Base-by-base conservation (phyloP, 2,888 invertebrate genomes). In the Cybosia mesomella region DNA sequence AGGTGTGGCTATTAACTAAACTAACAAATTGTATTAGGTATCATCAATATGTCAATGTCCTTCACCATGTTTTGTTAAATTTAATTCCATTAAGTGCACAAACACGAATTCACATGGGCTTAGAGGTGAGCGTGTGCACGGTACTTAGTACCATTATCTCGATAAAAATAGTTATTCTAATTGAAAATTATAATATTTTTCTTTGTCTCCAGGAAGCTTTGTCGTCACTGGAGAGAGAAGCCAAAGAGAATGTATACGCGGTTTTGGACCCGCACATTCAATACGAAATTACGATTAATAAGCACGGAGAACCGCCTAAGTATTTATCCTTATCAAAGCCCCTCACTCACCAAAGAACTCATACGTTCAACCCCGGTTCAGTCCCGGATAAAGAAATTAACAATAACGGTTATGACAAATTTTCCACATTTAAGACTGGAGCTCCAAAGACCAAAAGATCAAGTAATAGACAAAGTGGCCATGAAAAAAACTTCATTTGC, bases 171-270 rank as follows among this genome's bases (percentile, higher is more conserved):
- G 2, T 11, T 8, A 22, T 21, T 36, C 36, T 59, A 9, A 22
- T 39, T 39, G 4, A 18, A 39, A 15, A 34, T 21, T 7, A 22
- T 59, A 32, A 39, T 22, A 18, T 34, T 34, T 65, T 59, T 54
- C 71, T 76, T 82, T 81, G 72, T 84, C 83, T 84, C 2, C 86
- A 95, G 95, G 94, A 93, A 87, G 92, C 93, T 85, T 87, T 93
- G 78, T 85, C 92, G 85, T 91, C 95, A 88, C 88, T 95, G 91
- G 95, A 94, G 89, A 91, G 87, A 91, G 92, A 93, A 94, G 95
- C 95, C 92, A 95, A 95, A 94, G 95, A 95, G 87, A 95, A 95
- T 87, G 95, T 95, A 73, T 95, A 95, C 91, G 95, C 95, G 90
- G 93, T 95, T 79, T 84, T 95, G 82, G 95, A 95, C 83, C 95